Evolutionary conservation across 2,888 invertebrate genomes (phyloP).

Genomic region (Heteromyza rotundicornis): DNA sequence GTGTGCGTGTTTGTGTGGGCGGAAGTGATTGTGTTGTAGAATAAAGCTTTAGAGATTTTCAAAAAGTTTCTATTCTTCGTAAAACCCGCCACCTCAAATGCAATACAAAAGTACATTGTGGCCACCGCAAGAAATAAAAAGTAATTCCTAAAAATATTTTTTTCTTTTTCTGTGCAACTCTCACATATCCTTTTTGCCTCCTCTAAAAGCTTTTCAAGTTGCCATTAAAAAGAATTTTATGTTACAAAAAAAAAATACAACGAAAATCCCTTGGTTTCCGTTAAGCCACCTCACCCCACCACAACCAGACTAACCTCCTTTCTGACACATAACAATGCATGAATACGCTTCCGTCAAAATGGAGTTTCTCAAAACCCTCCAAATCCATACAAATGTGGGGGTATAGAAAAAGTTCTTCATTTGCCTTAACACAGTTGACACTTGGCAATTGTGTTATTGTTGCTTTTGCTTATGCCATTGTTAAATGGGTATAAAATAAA

Average conservation of each 20-base stretch:
- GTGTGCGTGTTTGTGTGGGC: background rate
- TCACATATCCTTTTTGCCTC: background rate
- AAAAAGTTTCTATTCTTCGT: background rate
- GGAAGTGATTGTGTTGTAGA: too few relatives aligned
- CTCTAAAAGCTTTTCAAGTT: slow-evolving; percentile 34
- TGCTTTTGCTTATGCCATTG: too few relatives aligned
- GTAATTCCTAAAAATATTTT: background rate
- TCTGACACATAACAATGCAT: background rate
- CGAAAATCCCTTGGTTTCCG: background rate
- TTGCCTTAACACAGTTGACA: slow-evolving; percentile 53
- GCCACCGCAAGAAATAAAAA: background rate
- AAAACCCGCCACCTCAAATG: background rate
- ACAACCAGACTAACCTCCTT: background rate
- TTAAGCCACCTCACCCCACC: background rate
- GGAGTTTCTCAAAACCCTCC: background rate
- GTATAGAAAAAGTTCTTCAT: slow-evolving; percentile 44
- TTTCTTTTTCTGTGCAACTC: background rate
- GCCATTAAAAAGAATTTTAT: slow-evolving; percentile 49
- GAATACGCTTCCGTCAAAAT: background rate
- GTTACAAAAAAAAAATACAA: slow-evolving; percentile 47
- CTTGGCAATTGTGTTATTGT: slow-evolving; percentile 45
- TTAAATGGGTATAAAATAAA: too few relatives aligned
- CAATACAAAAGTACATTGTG: background rate
- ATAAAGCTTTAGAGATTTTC: background rate
- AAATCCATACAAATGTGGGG: background rate